A percentile compares a stretch with the other conserved stretches of the same genome.
Conservation (phyloP, 2,888 invertebrate genomes). For the Orthonychiurus folsomi region DNA sequence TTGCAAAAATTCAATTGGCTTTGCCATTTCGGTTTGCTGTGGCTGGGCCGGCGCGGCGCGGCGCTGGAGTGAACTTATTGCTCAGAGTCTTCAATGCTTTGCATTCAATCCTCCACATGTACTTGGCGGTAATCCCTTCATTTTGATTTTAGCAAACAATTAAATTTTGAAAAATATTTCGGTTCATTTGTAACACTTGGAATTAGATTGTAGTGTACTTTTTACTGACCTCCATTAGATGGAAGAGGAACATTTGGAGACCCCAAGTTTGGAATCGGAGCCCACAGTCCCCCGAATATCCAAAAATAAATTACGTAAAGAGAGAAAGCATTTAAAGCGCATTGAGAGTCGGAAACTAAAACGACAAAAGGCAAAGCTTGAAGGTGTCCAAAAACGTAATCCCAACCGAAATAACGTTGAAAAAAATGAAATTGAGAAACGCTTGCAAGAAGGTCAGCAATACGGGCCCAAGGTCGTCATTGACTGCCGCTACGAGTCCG, state of each 20-base stretch:
- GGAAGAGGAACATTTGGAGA: background rate
- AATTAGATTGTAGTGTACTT: too few relatives aligned
- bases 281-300: constrained; percentile 18
- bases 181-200: too few relatives aligned
- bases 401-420: constrained; percentile 28
- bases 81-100: too few relatives aligned
- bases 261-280: background rate
- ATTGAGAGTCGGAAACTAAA: constrained; percentile 20
- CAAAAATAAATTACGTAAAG: constrained; percentile 33
- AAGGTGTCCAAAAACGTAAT: background rate
- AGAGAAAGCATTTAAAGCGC: constrained; percentile 22
- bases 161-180: too few relatives aligned
- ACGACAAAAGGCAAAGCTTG: constrained; percentile 10
- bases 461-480: constrained; percentile 27
- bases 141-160: too few relatives aligned
- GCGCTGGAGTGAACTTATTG: too few relatives aligned
- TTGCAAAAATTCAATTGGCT: too few relatives aligned
- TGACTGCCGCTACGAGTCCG: constrained; percentile 34
- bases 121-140: too few relatives aligned
- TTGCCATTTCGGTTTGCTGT: too few relatives aligned
- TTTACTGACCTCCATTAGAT: too few relatives aligned
- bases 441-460: constrained; percentile 20
- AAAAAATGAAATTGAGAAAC: constrained; percentile 22
- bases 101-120: too few relatives aligned
- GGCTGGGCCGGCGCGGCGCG: too few relatives aligned